Base-by-base conservation (phyloP, 1,140 invertebrate species). In the Drosophila leontia region DNA sequence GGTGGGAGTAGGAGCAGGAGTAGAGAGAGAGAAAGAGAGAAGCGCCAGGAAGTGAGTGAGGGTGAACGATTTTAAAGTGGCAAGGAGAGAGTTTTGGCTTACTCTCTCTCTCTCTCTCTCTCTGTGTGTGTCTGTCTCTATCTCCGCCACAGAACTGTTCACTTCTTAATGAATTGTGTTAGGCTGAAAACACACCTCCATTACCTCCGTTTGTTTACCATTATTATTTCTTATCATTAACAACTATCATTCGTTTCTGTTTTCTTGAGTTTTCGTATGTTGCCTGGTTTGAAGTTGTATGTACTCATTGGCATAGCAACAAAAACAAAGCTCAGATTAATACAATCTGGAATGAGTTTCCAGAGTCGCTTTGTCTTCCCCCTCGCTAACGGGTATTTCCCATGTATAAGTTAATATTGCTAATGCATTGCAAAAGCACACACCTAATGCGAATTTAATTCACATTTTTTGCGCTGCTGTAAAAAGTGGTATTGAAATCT, bases 141-240 rank as follows among this genome's bases (percentile, higher is more conserved):
- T 23, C 42, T 23, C 35, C 15, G n/a, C 11, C 32, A 53, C 17
- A 23, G 12, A 19, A 65, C 8, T 65, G 64, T 50, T 45, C 80
- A 82, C 75, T 70, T 62, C 15, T n/a, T 8, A 59, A 69, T 47
- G 26, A 51, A 60, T 78, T 82, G 75, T 42, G 59, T 45, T 80
- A 75, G 75, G 69, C 69, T 56, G 29, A 32, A 7, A 39, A 41
- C 57, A 47, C 65, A 50, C 64, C 64, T 69, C 75, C 65, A 35
- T 48, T 50, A 50, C 64, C 64, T 69, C 75, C 65, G 41, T 48
- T 50, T 50, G 58, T 68, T 63, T 55, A 53, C 50, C n/a, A 53
- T 34, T 60, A 35, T 55, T 4, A 55, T 37, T 55, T 50, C 15
- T 29, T 55, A 55, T 55, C 51, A 37, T 35, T 55, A 55, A 55